Evolutionary conservation across 1,140 invertebrate species (phyloP).

Genomic region (Palaemon carinicauda): DNA sequence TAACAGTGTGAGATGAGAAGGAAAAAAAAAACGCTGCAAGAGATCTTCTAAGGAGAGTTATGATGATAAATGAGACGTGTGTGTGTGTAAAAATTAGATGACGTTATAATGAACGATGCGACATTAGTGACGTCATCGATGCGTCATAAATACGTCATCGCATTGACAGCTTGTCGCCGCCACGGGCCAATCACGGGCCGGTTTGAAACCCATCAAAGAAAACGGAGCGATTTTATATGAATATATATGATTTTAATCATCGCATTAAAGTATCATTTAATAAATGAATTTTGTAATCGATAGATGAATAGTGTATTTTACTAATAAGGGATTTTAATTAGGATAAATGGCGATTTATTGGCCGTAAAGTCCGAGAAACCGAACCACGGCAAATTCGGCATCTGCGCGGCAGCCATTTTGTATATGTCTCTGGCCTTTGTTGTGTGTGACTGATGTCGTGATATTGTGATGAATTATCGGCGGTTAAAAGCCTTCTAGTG

Average conservation of each 20-base stretch:
- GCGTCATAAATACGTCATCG: conserved; percentile 33
- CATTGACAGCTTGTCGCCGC: conserved; percentile 50
- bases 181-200: conserved; percentile 37
- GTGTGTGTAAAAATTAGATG: background rate
- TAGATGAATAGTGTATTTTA: background rate
- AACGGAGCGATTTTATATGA: conserved; percentile 36
- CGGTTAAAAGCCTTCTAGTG: conserved; percentile 42
- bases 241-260: conserved; percentile 38
- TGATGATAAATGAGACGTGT: conserved; percentile 4
- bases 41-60: no score
- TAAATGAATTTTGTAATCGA: conserved; percentile 7
- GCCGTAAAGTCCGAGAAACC: background rate
- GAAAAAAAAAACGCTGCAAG: no score
- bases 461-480: conserved; percentile 50
- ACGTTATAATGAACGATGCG: background rate
- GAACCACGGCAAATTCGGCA: conserved; percentile 24
- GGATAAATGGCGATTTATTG: conserved; percentile 23
- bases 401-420: conserved; percentile 53
- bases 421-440: conserved; percentile 46
- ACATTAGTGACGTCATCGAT: background rate
- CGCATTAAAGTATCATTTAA: conserved; percentile 42
- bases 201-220: conserved; percentile 41
- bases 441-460: conserved; percentile 53
- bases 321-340: background rate
- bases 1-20: no score